Evolutionary conservation across 2,797 vertebrate species (phyloP).

Genomic region (Peromyscus eremicus): DNA sequence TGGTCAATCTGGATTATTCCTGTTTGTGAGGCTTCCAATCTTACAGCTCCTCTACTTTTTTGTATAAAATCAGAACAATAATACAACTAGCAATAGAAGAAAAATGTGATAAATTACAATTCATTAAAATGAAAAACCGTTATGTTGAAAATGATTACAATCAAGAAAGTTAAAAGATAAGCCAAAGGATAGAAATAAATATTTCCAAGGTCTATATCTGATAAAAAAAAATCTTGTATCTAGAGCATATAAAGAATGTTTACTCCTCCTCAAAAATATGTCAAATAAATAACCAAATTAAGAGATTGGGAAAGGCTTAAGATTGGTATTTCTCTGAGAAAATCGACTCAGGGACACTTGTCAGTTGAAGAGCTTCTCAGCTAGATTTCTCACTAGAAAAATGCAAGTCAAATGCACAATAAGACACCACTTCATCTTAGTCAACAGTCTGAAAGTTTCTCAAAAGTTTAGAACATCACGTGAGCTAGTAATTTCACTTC

Average conservation of each 20-base stretch:
- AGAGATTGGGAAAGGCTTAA: not conserved
- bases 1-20: not conserved
- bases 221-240: not conserved
- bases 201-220: not conserved
- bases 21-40: not conserved
- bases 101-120: not conserved
- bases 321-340: constrained; percentile 1
- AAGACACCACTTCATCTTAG: not conserved
- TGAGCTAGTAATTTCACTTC: not conserved
- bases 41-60: not conserved
- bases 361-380: not conserved
- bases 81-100: not conserved
- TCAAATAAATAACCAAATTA: not conserved
- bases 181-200: not conserved
- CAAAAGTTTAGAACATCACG: not conserved
- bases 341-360: not conserved
- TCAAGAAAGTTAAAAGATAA: not conserved
- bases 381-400: not conserved
- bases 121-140: not conserved
- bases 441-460: not conserved
- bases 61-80: not conserved
- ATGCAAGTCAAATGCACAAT: not conserved
- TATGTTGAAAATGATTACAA: not conserved
- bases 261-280: not conserved
- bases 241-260: not conserved